These are phyloP conservation scores for Watsonalla binaria DNA, from an alignment of 2,888 invertebrate genomes.

Conservation along the genomic window DNA sequence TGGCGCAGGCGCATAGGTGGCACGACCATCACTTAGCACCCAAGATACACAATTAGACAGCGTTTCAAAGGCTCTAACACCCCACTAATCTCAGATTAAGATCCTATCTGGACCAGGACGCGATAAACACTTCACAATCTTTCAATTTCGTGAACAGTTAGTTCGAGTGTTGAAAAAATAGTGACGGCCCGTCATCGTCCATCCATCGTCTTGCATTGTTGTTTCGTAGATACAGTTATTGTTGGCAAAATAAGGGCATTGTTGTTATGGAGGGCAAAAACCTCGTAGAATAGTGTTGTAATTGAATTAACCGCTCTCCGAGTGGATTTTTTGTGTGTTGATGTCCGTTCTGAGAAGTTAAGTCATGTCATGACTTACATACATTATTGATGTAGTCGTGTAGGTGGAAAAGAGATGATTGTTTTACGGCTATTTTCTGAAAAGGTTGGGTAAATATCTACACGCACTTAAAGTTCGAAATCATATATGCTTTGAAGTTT, in stretches of 20 bases:
- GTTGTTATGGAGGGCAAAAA: constrained; percentile 59
- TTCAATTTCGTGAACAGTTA: constrained; percentile 56
- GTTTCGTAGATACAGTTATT: constrained; percentile 61
- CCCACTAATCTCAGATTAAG: constrained; percentile 68
- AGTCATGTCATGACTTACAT: constrained; percentile 5
- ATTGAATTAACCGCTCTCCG: constrained; percentile 65
- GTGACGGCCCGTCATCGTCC: constrained; percentile 9
- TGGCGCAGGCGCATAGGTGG: constrained; percentile 55
- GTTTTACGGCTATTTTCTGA: background rate
- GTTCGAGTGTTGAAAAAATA: constrained; percentile 47
- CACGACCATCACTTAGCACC: constrained; percentile 39
- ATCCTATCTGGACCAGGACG: constrained; percentile 60
- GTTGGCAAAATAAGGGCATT: constrained; percentile 72
- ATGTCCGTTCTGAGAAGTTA: constrained; percentile 36
- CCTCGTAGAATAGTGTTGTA: constrained; percentile 52
- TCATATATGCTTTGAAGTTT: no score
- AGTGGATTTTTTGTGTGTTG: constrained; percentile 28
- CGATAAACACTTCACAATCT: constrained; percentile 67
- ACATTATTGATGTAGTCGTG: background rate
- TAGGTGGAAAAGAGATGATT: constrained; percentile 2
- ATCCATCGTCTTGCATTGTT: constrained; percentile 12
- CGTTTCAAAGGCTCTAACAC: constrained; percentile 56
- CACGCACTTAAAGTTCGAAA: no score
- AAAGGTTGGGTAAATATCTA: no score
- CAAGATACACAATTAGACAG: constrained; percentile 40